These are phyloP conservation scores for Pollenia angustigena DNA, from an alignment of 2,888 invertebrate genomes.

Conservation along the genomic window DNA sequence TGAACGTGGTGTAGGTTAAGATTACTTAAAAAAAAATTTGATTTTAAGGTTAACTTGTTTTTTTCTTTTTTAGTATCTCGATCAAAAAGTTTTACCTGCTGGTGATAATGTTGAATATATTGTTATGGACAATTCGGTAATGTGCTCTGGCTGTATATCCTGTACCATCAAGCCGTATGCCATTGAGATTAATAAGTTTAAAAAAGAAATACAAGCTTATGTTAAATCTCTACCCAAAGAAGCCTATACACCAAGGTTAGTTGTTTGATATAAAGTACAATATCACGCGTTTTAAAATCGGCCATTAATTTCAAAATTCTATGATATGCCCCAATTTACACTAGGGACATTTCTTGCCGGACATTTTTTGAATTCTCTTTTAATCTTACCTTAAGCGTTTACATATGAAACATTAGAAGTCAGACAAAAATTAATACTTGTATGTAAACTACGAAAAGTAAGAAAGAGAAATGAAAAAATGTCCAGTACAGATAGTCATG, in stretches of 20 bases:
- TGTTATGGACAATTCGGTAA: conserved; percentile 81
- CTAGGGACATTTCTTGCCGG: too few species aligned
- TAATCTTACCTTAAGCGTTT: too few species aligned
- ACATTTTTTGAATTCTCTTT: too few species aligned
- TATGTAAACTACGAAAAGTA: too few species aligned
- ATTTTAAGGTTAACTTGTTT: not conserved
- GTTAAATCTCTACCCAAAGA: conserved; percentile 73
- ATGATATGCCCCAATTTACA: too few species aligned
- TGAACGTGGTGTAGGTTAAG: conserved; percentile 77
- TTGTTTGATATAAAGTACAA: not conserved
- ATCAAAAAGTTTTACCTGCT: conserved; percentile 75
- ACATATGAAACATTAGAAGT: too few species aligned
- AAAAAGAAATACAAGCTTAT: conserved; percentile 79
- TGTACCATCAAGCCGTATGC: conserved; percentile 79
- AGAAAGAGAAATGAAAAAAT: too few species aligned
- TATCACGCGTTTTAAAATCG: too few species aligned
- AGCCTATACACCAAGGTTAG: conserved; percentile 80
- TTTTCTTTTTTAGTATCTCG: conserved; percentile 75
- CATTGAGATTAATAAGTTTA: conserved; percentile 78
- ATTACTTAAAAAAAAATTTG: not conserved
- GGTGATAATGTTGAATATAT: conserved; percentile 79
- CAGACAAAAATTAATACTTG: too few species aligned
- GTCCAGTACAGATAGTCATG: too few species aligned
- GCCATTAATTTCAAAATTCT: too few species aligned
- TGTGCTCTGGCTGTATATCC: conserved; percentile 79